A percentile compares a stretch with the other conserved stretches of the same genome.
phyloP scores from a whole-genome alignment of 1,140 invertebrate genomes.

The Odontomachus brunneus region DNA sequence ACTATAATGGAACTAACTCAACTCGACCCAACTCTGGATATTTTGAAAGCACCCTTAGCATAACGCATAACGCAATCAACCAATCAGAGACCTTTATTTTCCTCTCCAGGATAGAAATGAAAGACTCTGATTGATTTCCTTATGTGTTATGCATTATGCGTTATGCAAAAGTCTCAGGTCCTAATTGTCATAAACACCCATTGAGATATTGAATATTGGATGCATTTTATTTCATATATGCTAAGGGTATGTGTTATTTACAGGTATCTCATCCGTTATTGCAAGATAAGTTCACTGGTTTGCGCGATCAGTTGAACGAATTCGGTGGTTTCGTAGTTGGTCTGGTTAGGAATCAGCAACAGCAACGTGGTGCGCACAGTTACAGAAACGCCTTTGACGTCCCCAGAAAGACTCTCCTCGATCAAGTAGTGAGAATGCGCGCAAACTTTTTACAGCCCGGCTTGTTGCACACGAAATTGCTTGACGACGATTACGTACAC shows the following conservation, averaged over 20 bases:
- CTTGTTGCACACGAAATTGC: conserved; percentile 89
- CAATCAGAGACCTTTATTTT: too few species aligned
- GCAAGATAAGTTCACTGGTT: conserved; percentile 92
- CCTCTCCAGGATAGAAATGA: too few species aligned
- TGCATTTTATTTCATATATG: too few species aligned
- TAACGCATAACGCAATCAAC: too few species aligned
- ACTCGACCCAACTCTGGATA: too few species aligned
- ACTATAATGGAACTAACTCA: too few species aligned
- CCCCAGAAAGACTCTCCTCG: conserved; percentile 93
- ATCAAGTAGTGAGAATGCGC: conserved; percentile 97
- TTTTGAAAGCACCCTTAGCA: too few species aligned
- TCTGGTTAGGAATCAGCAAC: conserved; percentile 87
- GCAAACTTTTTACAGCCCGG: conserved; percentile 96
- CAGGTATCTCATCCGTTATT: conserved; percentile 90
- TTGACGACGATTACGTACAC: conserved; percentile 96
- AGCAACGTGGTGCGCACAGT: conserved; percentile 89
- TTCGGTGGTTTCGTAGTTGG: conserved; percentile 94
- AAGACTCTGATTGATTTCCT: too few species aligned
- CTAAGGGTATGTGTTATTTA: conserved; percentile 11
- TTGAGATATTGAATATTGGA: too few species aligned
- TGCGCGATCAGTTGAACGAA: conserved; percentile 94
- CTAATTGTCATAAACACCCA: too few species aligned
- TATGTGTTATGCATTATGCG: too few species aligned
- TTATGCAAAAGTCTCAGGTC: too few species aligned
- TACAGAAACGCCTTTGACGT: conserved; percentile 99